Evolutionary conservation across 2,113 vertebrate genomes (phyloP).

Genomic region (Alethe diademata): DNA sequence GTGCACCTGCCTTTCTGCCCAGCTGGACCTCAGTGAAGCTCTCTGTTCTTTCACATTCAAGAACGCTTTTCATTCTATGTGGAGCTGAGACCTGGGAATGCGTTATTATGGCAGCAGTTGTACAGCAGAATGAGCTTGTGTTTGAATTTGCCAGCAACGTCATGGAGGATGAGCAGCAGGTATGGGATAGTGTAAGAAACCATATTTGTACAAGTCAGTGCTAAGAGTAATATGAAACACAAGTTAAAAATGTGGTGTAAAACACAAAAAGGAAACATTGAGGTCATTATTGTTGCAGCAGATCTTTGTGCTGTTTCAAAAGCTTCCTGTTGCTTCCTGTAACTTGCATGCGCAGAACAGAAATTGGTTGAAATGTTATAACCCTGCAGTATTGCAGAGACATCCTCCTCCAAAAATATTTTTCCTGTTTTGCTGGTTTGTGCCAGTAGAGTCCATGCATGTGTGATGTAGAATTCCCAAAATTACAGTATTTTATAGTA

Average conservation of each 20-base stretch:
- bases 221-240: neutral
- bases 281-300: constrained; percentile 25
- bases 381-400: neutral
- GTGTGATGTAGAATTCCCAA: neutral
- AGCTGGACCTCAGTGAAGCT: neutral
- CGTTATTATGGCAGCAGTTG: constrained; percentile 84
- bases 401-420: neutral
- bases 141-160: constrained; percentile 95
- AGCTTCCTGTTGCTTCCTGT: constrained; percentile 46
- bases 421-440: neutral
- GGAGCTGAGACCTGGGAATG: constrained; percentile 74
- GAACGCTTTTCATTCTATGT: constrained; percentile 67
- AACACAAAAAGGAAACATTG: neutral
- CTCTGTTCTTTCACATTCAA: neutral
- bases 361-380: neutral
- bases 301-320: constrained; percentile 33
- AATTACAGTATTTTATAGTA: neutral
- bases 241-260: neutral
- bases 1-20: neutral
- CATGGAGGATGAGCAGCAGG: constrained; percentile 87
- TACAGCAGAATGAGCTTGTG: constrained; percentile 89
- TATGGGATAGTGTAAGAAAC: constrained; percentile 31
- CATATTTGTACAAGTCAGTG: neutral
- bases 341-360: neutral
- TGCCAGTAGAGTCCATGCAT: neutral